Percentiles rank a stretch among this genome's conserved stretches.
phyloP scores from a whole-genome alignment of 2,888 invertebrate genomes.

The Diarsia dahlii region DNA sequence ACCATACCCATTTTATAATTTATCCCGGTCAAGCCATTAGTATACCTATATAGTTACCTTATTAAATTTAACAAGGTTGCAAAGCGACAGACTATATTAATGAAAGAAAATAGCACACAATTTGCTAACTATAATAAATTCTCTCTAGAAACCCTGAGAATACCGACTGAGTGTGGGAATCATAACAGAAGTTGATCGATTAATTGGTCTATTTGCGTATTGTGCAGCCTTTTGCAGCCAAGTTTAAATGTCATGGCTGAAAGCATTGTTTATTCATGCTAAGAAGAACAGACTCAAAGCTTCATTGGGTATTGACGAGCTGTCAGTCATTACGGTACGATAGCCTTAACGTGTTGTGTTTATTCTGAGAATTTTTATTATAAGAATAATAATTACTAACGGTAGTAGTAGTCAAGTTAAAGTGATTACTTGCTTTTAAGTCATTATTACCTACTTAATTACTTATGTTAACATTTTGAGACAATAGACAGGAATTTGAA shows the following conservation, averaged over 20 bases:
- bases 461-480: too few relatives aligned
- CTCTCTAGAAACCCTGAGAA: constrained; percentile 7
- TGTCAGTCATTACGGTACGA: constrained; percentile 2
- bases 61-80: too few relatives aligned
- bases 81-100: too few relatives aligned
- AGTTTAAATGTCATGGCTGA: constrained; percentile 40
- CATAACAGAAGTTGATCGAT: constrained; percentile 52
- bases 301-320: constrained; percentile 12
- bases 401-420: too few relatives aligned
- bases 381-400: neutral
- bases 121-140: neutral
- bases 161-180: constrained; percentile 49
- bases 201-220: constrained; percentile 43
- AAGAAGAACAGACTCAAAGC: constrained; percentile 11
- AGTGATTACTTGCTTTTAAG: too few relatives aligned
- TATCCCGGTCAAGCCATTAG: too few relatives aligned
- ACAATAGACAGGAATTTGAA: too few relatives aligned
- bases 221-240: constrained; percentile 43
- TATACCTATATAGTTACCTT: too few relatives aligned
- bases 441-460: too few relatives aligned
- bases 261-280: constrained; percentile 27
- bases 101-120: neutral
- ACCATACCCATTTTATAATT: too few relatives aligned
- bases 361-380: constrained; percentile 21
- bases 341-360: constrained; percentile 17